Evolutionary conservation across 2,797 vertebrate species (phyloP).

Genomic region (Bryconaethiops microstoma): DNA sequence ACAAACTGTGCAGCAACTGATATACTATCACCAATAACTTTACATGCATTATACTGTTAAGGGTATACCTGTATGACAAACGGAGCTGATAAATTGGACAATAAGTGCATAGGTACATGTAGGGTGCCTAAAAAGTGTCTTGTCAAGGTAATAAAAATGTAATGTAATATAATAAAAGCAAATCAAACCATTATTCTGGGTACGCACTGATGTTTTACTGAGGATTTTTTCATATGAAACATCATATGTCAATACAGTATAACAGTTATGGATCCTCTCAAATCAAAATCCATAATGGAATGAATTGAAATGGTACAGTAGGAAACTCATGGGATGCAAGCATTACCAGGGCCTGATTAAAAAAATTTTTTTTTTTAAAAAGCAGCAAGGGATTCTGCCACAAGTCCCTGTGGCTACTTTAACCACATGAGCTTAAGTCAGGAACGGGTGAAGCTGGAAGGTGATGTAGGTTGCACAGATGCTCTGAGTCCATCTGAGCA

Average conservation of each 20-base stretch:
- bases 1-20: no score
- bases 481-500: not conserved
- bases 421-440: not conserved
- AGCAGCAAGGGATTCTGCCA: not conserved
- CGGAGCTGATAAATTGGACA: no score
- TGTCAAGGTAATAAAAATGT: no score
- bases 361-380: not conserved
- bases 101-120: no score
- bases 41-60: no score
- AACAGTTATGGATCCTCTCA: no score
- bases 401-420: not conserved
- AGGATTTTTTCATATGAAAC: slow-evolving; percentile 1
- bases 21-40: no score
- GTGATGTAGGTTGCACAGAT: not conserved
- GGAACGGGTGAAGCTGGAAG: no score
- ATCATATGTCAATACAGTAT: not conserved
- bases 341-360: not conserved
- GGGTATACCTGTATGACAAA: no score
- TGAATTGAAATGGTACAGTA: not conserved
- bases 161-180: no score
- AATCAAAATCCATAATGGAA: no score
- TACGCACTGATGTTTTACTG: slow-evolving; percentile 54
- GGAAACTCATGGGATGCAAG: not conserved
- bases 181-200: not conserved
- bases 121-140: no score